These are phyloP conservation scores for Penaeus chinensis DNA, from an alignment of 1,140 invertebrate species.

Conservation along the genomic window DNA sequence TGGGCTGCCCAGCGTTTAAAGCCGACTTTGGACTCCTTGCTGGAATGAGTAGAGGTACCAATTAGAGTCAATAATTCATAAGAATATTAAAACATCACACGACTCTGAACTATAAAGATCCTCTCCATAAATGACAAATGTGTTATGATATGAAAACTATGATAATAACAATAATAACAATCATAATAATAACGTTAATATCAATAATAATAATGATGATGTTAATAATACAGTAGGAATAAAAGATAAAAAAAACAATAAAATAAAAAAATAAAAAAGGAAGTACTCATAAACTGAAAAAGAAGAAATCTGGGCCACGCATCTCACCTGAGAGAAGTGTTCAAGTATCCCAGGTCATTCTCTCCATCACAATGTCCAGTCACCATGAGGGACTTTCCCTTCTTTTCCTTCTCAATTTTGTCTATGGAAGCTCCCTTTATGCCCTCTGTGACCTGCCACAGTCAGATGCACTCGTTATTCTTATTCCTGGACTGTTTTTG, in stretches of 20 bases:
- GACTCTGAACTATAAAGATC: too few relatives aligned
- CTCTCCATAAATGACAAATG: too few relatives aligned
- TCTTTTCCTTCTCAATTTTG: constrained; percentile 68
- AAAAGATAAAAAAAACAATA: background rate
- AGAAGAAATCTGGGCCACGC: background rate
- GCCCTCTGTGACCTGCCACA: constrained; percentile 51
- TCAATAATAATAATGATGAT: too few relatives aligned
- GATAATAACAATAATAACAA: too few relatives aligned
- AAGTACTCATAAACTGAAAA: background rate
- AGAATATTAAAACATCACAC: too few relatives aligned
- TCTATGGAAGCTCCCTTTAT: constrained; percentile 31
- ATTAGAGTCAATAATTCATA: background rate
- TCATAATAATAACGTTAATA: too few relatives aligned
- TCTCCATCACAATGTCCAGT: constrained; percentile 77
- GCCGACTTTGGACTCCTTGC: constrained; percentile 70
- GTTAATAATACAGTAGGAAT: background rate
- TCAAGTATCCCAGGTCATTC: constrained; percentile 82
- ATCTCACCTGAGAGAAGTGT: constrained; percentile 84
- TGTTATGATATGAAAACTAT: too few relatives aligned
- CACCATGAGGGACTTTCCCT: constrained; percentile 68
- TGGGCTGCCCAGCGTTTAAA: constrained; percentile 85
- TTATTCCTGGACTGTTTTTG: too few relatives aligned
- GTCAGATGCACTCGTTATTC: too few relatives aligned
- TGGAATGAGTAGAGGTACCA: constrained; percentile 65
- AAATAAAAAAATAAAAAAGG: background rate